Evolutionary conservation across 2,888 invertebrate species (phyloP).

Genomic region (Brachycybe producta): DNA sequence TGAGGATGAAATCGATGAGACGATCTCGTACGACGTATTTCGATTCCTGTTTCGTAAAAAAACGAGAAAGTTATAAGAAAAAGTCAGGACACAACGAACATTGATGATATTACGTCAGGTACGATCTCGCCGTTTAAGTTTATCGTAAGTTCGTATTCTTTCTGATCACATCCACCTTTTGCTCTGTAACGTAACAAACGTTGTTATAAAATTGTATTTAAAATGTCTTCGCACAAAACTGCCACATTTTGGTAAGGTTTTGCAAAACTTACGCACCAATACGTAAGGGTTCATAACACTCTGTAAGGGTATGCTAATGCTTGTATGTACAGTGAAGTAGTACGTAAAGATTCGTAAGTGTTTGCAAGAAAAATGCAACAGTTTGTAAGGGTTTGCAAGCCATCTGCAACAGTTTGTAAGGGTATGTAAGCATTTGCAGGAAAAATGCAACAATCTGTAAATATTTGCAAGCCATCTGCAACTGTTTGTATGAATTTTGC

Average conservation of each 20-base stretch:
- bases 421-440: too few relatives aligned
- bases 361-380: too few relatives aligned
- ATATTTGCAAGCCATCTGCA: too few relatives aligned
- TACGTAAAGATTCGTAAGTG: too few relatives aligned
- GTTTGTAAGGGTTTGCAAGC: too few relatives aligned
- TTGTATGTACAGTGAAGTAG: too few relatives aligned
- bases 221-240: not conserved
- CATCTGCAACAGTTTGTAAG: too few relatives aligned
- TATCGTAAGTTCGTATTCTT: constrained; percentile 75
- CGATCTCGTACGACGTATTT: constrained; percentile 38
- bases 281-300: constrained; percentile 2
- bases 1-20: constrained; percentile 41
- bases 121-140: constrained; percentile 69
- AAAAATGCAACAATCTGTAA: too few relatives aligned
- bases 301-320: too few relatives aligned
- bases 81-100: not conserved
- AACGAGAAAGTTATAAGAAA: not conserved
- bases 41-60: constrained; percentile 37
- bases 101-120: constrained; percentile 46
- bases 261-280: too few relatives aligned
- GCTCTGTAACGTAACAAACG: constrained; percentile 41
- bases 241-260: too few relatives aligned
- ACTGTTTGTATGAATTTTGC: too few relatives aligned
- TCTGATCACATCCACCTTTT: constrained; percentile 66
- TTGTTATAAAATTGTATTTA: not conserved